Evolutionary conservation across 2,113 vertebrate species (phyloP).

Genomic region (Nipponia nippon): DNA sequence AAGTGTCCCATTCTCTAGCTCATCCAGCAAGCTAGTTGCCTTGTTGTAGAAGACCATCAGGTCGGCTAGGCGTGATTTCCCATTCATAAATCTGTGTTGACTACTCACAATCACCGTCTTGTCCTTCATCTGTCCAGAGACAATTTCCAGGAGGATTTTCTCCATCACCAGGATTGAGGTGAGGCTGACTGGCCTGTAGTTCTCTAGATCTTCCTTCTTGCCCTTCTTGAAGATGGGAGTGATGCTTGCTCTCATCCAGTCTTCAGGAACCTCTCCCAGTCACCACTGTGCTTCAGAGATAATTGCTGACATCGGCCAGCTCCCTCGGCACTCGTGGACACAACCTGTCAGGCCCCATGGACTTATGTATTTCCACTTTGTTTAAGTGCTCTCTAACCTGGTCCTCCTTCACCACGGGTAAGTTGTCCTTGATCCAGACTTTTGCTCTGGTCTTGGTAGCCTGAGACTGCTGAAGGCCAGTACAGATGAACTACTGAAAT

Average conservation of each 20-base stretch:
- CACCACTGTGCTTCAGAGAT: neutral
- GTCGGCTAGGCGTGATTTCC: neutral
- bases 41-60: neutral
- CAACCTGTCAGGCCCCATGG: neutral
- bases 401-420: neutral
- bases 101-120: neutral
- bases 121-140: neutral
- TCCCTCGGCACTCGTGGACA: rapidly evolving
- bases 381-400: neutral
- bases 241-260: neutral
- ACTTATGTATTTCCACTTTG: neutral
- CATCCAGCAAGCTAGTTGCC: neutral
- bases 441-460: neutral
- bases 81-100: neutral
- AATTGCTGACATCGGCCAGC: neutral
- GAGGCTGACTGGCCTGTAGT: neutral
- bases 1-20: neutral
- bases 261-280: neutral
- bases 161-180: neutral
- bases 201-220: neutral
- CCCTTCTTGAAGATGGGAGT: neutral
- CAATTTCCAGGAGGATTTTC: neutral
- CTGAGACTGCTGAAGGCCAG: neutral
- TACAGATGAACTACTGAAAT: neutral
- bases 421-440: neutral